Conservation (phyloP, 2,113 vertebrate species). For the Leptosomus discolor region DNA sequence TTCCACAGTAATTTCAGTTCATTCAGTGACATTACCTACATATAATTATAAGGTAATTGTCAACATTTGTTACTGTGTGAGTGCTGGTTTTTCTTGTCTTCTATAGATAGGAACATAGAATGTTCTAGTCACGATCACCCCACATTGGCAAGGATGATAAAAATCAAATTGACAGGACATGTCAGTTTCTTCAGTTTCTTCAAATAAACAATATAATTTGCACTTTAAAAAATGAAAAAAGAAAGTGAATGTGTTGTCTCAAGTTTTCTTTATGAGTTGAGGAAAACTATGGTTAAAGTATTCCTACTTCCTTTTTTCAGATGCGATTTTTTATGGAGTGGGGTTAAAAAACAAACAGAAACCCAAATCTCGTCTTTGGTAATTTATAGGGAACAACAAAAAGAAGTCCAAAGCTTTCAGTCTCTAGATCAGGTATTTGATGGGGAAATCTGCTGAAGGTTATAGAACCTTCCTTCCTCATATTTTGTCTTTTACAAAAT, state of each 20-base stretch:
- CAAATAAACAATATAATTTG: constrained; percentile 43
- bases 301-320: background rate
- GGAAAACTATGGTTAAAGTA: constrained; percentile 12
- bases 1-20: constrained; percentile 81
- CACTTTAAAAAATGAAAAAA: constrained; percentile 18
- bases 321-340: background rate
- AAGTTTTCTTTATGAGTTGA: constrained; percentile 37
- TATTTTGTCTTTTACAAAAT: background rate
- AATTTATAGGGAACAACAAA: background rate
- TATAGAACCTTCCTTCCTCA: background rate
- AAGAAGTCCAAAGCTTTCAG: background rate
- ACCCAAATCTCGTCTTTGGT: background rate
- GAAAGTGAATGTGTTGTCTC: constrained; percentile 45
- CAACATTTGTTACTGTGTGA: constrained; percentile 69
- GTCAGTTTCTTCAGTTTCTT: constrained; percentile 19
- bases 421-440: background rate
- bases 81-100: constrained; percentile 35
- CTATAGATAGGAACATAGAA: constrained; percentile 29
- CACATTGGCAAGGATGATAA: constrained; percentile 28
- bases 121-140: constrained; percentile 22
- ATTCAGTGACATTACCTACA: constrained; percentile 78
- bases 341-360: background rate
- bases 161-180: constrained; percentile 50
- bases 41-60: constrained; percentile 82
- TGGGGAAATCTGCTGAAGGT: background rate